Base-by-base conservation (phyloP, 2,797 vertebrate species). In the Poecilia picta region DNA sequence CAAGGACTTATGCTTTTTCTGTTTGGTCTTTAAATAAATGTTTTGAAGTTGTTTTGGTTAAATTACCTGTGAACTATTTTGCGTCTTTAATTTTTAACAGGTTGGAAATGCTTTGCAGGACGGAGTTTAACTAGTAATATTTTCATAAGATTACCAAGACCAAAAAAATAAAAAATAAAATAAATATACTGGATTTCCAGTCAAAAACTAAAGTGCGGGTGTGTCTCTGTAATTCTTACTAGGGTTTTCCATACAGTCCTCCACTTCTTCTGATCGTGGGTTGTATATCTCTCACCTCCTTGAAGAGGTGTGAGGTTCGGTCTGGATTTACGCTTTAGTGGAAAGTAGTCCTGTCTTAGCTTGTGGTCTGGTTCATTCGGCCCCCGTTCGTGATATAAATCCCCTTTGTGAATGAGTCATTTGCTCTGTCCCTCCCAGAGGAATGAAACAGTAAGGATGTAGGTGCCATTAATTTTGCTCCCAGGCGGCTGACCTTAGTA, bases 321-420 rank as follows among this genome's bases (percentile, higher is more conserved):
- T 85, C 78, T 77, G 73, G 76, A 79, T 66, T 76, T 15, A 53
- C 8, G 55, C 70, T 83, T 43, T 25, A 28, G 43, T 85, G 83
- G 85, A 90, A 89, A 86, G 41, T 76, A 72, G 83, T 84, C 81
- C 75, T 83, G 74, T 85, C 73, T 72, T 78, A 82, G 82, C 81
- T 79, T 83, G 88, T 90, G 89, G 85, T 87, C 77, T 82, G 79
- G 81, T 91, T 89, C 81, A 82, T 86, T 46, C 72, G 28, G 73
- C 91, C 87, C 79, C 87, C 86, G 75, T 87, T 88, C 75, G 90
- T 92, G 89, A 92, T 81, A 91, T 93, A 91, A 92, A 88, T 89
- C 85, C 79, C 62, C 88, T 85, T 88, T 73, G 72, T 53, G 82
- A 79, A 92, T 93, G 93, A 94, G 80, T 94, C 91, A 90, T 89